These are phyloP conservation scores for Avahi laniger DNA, from an alignment of 2,797 vertebrate species.

Conservation along the genomic window DNA sequence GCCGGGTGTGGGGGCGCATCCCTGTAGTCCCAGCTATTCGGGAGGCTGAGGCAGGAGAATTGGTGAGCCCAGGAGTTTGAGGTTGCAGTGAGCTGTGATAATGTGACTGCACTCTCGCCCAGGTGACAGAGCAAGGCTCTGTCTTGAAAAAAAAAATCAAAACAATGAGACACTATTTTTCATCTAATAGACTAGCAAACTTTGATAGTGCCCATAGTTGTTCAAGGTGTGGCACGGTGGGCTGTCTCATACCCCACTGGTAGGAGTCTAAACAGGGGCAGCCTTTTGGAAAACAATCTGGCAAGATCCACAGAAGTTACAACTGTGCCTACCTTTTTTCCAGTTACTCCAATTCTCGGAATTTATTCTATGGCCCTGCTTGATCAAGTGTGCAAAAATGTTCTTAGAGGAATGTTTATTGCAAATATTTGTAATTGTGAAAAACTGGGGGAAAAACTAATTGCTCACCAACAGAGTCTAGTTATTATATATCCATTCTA, in stretches of 20 bases:
- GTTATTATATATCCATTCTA: not conserved
- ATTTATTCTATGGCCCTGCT: not conserved
- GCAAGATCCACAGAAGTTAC: not conserved
- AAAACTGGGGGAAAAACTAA: not conserved
- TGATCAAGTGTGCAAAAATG: not conserved
- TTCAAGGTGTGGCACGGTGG: too few species aligned
- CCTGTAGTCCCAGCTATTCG: too few species aligned
- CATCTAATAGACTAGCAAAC: not conserved
- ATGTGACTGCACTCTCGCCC: too few species aligned
- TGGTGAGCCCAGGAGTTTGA: too few species aligned
- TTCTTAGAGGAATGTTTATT: not conserved
- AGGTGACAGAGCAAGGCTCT: too few species aligned
- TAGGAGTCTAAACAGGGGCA: not conserved
- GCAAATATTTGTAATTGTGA: not conserved
- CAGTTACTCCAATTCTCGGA: not conserved
- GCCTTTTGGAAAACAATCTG: not conserved
- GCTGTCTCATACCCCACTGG: not conserved
- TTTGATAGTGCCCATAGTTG: too few species aligned
- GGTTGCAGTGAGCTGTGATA: too few species aligned
- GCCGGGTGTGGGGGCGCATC: too few species aligned
- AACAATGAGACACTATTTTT: not conserved
- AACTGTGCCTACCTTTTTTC: not conserved
- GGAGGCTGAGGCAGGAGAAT: too few species aligned
- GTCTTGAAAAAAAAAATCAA: not conserved
- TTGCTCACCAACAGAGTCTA: not conserved